Conservation (phyloP, 2,888 invertebrate genomes). For the Gryllus longicercus region DNA sequence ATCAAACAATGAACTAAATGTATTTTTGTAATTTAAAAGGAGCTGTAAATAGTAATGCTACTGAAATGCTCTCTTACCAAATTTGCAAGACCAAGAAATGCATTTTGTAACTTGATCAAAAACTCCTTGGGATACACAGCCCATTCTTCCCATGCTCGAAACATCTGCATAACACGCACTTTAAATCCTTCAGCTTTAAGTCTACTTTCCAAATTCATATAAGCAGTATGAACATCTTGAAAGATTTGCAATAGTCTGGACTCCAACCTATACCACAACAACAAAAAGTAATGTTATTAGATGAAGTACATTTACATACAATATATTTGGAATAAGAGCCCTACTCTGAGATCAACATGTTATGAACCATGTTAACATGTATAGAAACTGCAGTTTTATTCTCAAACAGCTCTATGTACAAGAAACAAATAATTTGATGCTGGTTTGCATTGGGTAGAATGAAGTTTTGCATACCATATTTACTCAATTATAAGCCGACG, state of each 20-base stretch:
- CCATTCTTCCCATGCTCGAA: constrained; percentile 98
- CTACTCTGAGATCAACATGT: no score
- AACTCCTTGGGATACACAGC: constrained; percentile 92
- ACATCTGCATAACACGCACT: constrained; percentile 79
- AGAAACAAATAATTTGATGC: not conserved
- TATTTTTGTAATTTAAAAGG: not conserved
- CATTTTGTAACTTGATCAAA: constrained; percentile 79
- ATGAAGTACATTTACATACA: constrained; percentile 19
- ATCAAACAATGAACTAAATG: not conserved
- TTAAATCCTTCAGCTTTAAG: constrained; percentile 96
- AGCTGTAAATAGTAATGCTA: no score
- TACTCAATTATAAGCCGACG: no score
- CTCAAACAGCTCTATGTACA: no score
- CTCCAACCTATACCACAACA: constrained; percentile 65
- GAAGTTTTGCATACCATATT: not conserved
- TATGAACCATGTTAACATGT: no score
- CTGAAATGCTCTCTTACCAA: constrained; percentile 29
- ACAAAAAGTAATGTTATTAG: not conserved
- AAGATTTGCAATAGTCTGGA: constrained; percentile 74
- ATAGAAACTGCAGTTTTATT: no score
- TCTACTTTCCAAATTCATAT: constrained; percentile 72
- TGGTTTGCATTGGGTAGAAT: not conserved
- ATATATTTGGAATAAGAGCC: not conserved
- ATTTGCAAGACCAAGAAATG: constrained; percentile 75
- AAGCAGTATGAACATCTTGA: constrained; percentile 67